phyloP scores from a whole-genome alignment of 2,888 invertebrate species.

The Morpho deidamia region DNA sequence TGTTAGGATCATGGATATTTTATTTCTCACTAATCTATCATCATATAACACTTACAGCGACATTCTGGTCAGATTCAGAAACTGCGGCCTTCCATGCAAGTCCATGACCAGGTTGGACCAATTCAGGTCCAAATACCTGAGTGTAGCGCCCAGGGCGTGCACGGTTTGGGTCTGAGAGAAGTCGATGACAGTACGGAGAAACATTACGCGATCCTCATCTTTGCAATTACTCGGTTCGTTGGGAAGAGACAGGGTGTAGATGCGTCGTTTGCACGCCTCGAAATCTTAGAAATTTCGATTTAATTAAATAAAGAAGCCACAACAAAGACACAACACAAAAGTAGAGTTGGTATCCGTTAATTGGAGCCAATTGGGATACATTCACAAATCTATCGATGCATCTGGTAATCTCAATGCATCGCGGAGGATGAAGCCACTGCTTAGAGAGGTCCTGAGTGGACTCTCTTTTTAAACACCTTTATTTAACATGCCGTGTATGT shows the following conservation, averaged over 20 bases:
- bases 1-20: no score
- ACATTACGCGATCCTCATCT: conserved; percentile 75
- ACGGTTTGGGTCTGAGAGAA: conserved; percentile 80
- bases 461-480: no score
- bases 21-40: not conserved
- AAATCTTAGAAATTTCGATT: conserved; percentile 48
- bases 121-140: conserved; percentile 84
- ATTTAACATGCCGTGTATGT: no score
- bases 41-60: conserved; percentile 78
- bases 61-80: conserved; percentile 75
- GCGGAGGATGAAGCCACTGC: no score
- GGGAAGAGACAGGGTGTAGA: conserved; percentile 73
- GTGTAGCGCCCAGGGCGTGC: conserved; percentile 84
- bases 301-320: not conserved
- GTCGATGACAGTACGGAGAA: conserved; percentile 80
- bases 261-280: conserved; percentile 76
- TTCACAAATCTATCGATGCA: no score
- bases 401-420: no score
- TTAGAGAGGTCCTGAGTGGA: no score
- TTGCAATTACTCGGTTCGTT: conserved; percentile 70
- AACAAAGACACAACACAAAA: no score
- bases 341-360: no score
- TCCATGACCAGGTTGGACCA: conserved; percentile 75
- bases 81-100: conserved; percentile 66
- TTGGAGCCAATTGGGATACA: no score